These are phyloP conservation scores for Pyrocephalus nanus DNA, from an alignment of 2,797 vertebrate species.

Conservation along the genomic window DNA sequence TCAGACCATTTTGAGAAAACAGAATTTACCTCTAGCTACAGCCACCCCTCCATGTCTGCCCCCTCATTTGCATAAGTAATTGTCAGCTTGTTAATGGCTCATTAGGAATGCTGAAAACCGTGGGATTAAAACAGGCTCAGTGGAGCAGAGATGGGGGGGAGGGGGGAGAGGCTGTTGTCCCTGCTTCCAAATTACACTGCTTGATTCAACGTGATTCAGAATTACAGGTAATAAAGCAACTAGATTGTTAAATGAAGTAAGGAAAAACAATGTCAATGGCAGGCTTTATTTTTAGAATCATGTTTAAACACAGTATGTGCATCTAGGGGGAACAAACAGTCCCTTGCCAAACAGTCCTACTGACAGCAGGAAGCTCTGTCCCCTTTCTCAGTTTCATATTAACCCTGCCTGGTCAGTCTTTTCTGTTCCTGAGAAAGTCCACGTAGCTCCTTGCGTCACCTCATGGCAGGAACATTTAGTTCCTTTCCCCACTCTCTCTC, in stretches of 20 bases:
- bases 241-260: conserved; percentile 63
- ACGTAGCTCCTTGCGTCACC: not conserved
- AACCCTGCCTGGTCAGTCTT: conserved; percentile 25
- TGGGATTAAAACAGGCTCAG: conserved; percentile 63
- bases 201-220: conserved; percentile 36
- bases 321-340: conserved; percentile 53
- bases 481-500: not conserved
- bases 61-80: conserved; percentile 42
- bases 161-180: not conserved
- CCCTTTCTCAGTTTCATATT: not conserved
- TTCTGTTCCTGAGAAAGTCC: conserved; percentile 8
- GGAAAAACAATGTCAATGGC: conserved; percentile 56
- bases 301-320: conserved; percentile 50
- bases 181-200: conserved; percentile 17
- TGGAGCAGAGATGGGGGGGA: conserved; percentile 14
- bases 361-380: conserved; percentile 32
- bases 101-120: conserved; percentile 59
- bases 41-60: conserved; percentile 19
- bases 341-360: conserved; percentile 30
- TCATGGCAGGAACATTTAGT: not conserved
- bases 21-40: conserved; percentile 57
- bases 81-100: conserved; percentile 58
- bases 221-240: conserved; percentile 62
- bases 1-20: conserved; percentile 44
- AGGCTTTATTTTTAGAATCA: conserved; percentile 45